Base-by-base conservation (phyloP, 2,797 vertebrate genomes). In the Babyrousa celebensis region DNA sequence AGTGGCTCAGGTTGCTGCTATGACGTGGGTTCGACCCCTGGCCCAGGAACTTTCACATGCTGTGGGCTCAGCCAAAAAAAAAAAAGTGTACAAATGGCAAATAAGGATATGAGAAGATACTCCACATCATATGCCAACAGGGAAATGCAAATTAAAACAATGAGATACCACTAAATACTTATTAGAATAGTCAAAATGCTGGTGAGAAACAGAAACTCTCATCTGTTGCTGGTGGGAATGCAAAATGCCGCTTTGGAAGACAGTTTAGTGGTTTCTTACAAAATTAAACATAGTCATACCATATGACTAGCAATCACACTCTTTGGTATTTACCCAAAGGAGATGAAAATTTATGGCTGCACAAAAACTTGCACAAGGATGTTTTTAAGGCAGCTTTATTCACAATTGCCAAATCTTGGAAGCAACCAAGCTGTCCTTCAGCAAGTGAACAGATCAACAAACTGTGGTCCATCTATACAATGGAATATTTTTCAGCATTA, bases 91-190 rank as follows among this genome's bases (percentile, higher is more conserved):
- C 29, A 36, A 63, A 29, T 71, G 29, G 36, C 12, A 79, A 70
- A 62, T 36, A 79, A 86, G 56, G 40, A 79, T 79, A 52, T 40
- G 74, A 89, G 85, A 82, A 74, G 27, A 72, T 4, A 14, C 52
- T 29, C 6, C 32, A 32, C 20, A 48, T 85, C 16, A 65, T 16
- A 62, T 54, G 25, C 40, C 54, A 60, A 52, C 63, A 27, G 52
- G 65, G 32, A 72, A 91, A 91, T 79, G 83, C 29, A 91, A 91
- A 86, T 65, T 36, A 84, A 75, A 84, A 27, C 40, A 80, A 80
- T 0, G 21, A 94, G 79, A 75, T 25, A 67, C 62, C 32, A 67
- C 14, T 56, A 9, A 1, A n/a, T n/a, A 85, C n/a, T 21, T 17
- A 14, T 54, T 58, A 68, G 29, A 84, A 68, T 23, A 75, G n/a